Conservation (phyloP, 1,140 invertebrate genomes). For the Hyposmocoma kahamanoa region DNA sequence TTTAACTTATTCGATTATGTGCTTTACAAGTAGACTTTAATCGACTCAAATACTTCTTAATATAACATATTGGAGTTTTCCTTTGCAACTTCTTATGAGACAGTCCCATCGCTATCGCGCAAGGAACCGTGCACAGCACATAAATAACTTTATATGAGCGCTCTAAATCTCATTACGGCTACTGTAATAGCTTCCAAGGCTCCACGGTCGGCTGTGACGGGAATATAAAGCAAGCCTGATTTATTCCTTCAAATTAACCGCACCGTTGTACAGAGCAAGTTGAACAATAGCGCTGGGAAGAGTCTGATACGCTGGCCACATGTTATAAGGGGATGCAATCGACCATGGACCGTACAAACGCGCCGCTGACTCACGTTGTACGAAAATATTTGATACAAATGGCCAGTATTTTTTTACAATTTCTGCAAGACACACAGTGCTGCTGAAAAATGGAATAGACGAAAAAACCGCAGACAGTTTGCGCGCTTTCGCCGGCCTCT, state of each 20-base stretch:
- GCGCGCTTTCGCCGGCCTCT: slow-evolving; percentile 5
- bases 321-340: background rate
- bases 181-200: slow-evolving; percentile 65
- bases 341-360: background rate
- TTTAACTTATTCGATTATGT: too few relatives aligned
- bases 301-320: background rate
- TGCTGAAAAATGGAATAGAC: slow-evolving; percentile 47
- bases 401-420: slow-evolving; percentile 38
- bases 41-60: too few relatives aligned
- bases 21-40: too few relatives aligned
- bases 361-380: slow-evolving; percentile 6
- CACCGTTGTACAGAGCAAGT: slow-evolving; percentile 39
- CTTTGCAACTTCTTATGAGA: too few relatives aligned
- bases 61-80: too few relatives aligned
- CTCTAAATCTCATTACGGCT: slow-evolving; percentile 69
- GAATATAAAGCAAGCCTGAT: slow-evolving; percentile 67
- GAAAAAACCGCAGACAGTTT: slow-evolving; percentile 25
- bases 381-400: slow-evolving; percentile 29
- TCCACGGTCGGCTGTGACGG: slow-evolving; percentile 60
- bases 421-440: slow-evolving; percentile 29
- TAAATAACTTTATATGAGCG: slow-evolving; percentile 70
- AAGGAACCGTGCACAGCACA: slow-evolving; percentile 51
- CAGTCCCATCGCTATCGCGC: too few relatives aligned
- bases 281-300: slow-evolving; percentile 8
- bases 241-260: slow-evolving; percentile 62